Percentiles rank a stretch among this genome's conserved stretches.
These are phyloP conservation scores for Polydrusus tereticollis DNA, from an alignment of 2,888 invertebrate species.

Conservation along the genomic window DNA sequence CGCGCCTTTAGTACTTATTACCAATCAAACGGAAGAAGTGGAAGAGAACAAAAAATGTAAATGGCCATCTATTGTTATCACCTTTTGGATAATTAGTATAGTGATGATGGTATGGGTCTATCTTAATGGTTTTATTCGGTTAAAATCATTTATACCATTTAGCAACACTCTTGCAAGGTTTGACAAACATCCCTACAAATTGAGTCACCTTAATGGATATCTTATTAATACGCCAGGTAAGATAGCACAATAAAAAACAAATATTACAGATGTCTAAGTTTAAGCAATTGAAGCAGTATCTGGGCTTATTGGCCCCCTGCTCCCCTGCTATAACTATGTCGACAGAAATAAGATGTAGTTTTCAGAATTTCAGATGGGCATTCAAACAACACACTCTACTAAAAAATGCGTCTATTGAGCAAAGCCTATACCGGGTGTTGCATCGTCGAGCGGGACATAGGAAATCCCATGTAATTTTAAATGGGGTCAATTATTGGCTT, in stretches of 20 bases:
- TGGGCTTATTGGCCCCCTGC: too few relatives aligned
- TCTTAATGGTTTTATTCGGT: neutral
- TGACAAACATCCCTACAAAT: neutral
- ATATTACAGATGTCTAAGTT: too few relatives aligned
- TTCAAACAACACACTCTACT: too few relatives aligned
- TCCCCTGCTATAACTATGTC: too few relatives aligned
- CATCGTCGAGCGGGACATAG: too few relatives aligned
- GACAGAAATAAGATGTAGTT: too few relatives aligned
- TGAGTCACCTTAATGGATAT: slow-evolving; percentile 50
- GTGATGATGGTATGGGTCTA: neutral
- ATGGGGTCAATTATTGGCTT: too few relatives aligned
- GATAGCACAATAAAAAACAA: neutral
- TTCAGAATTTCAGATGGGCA: too few relatives aligned
- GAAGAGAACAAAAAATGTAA: neutral
- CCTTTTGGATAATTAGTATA: slow-evolving; percentile 21
- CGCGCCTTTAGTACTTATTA: neutral
- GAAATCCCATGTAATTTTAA: too few relatives aligned
- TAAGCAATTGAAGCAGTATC: too few relatives aligned
- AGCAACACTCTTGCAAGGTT: neutral
- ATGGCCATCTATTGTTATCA: neutral
- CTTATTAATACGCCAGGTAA: slow-evolving; percentile 71
- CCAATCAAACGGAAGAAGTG: neutral
- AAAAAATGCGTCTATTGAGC: too few relatives aligned
- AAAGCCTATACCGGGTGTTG: too few relatives aligned
- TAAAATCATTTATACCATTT: neutral